A percentile compares a stretch with the other conserved stretches of the same genome.
Evolutionary conservation across 2,888 invertebrate species (phyloP).

Genomic region (Eupithecia subfuscata): DNA sequence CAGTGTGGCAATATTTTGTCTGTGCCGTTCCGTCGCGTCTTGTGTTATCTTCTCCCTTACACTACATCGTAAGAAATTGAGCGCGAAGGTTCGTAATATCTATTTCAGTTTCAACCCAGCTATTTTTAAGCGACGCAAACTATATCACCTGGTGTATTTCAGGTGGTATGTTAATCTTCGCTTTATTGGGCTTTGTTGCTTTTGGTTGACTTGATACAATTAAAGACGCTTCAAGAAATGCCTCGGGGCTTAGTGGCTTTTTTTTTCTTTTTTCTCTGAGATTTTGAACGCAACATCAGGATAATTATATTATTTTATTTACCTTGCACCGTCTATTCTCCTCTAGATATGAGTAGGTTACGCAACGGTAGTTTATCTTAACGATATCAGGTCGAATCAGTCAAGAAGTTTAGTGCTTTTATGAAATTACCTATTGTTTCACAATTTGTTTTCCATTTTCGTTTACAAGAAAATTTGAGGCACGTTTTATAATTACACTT

Average conservation of each 20-base stretch:
- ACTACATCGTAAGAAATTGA: conserved; percentile 30
- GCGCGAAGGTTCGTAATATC: conserved; percentile 36
- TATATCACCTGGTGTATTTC: conserved; percentile 38
- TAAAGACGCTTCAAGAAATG: background rate
- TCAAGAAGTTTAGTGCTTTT: conserved; percentile 35
- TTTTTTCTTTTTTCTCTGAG: background rate
- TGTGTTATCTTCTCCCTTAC: conserved; percentile 32
- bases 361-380: background rate
- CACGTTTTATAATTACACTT: background rate
- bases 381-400: background rate
- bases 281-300: background rate
- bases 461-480: background rate
- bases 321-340: background rate
- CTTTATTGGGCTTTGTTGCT: conserved; percentile 17
- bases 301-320: background rate
- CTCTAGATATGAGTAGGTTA: background rate
- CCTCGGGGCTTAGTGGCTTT: background rate
- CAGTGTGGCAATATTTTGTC: conserved; percentile 31
- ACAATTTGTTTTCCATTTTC: conserved; percentile 13
- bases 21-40: conserved; percentile 16
- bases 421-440: conserved; percentile 28
- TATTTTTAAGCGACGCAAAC: conserved; percentile 40
- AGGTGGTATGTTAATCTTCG: conserved; percentile 26
- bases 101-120: conserved; percentile 39
- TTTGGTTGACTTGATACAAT: background rate